Percentiles rank a stretch among this genome's conserved stretches.
Conservation (phyloP, 2,113 vertebrate species). For the Eulemur rufifrons region DNA sequence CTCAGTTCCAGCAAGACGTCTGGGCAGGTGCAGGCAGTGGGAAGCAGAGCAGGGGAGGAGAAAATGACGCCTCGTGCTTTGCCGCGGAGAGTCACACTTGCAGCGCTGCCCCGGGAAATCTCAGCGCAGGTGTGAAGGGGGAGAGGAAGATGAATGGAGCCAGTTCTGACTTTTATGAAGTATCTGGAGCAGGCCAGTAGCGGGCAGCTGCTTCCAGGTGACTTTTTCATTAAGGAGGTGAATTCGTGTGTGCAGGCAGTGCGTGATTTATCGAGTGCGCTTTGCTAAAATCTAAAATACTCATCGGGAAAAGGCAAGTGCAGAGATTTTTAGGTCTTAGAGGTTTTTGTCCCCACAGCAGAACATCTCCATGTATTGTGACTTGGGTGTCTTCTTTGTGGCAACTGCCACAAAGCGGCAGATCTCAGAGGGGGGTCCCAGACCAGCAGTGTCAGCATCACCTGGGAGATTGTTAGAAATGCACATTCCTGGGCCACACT, state of each 20-base stretch:
- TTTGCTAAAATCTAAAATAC: constrained; percentile 84
- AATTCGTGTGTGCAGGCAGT: constrained; percentile 87
- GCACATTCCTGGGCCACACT: too few species aligned
- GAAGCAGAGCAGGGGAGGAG: fast-evolving
- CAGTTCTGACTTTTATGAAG: constrained; percentile 78
- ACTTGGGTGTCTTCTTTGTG: neutral
- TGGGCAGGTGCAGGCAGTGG: neutral
- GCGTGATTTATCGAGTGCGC: constrained; percentile 89
- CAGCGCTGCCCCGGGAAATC: constrained; percentile 63
- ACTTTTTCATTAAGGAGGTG: constrained; percentile 93
- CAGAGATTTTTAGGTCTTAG: neutral
- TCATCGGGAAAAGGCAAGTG: neutral
- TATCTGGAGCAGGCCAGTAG: constrained; percentile 71
- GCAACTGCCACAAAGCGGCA: neutral
- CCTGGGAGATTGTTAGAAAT: neutral
- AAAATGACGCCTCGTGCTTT: fast-evolving
- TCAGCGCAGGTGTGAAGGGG: constrained; percentile 80
- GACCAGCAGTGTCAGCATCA: too few species aligned
- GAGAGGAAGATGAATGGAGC: constrained; percentile 78
- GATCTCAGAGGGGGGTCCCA: neutral
- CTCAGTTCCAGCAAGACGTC: neutral
- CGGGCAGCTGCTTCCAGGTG: constrained; percentile 85
- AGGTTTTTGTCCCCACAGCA: neutral
- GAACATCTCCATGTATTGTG: neutral
- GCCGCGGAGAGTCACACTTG: neutral